Conservation (phyloP, 1,140 invertebrate species). For the Drosophila teissieri region DNA sequence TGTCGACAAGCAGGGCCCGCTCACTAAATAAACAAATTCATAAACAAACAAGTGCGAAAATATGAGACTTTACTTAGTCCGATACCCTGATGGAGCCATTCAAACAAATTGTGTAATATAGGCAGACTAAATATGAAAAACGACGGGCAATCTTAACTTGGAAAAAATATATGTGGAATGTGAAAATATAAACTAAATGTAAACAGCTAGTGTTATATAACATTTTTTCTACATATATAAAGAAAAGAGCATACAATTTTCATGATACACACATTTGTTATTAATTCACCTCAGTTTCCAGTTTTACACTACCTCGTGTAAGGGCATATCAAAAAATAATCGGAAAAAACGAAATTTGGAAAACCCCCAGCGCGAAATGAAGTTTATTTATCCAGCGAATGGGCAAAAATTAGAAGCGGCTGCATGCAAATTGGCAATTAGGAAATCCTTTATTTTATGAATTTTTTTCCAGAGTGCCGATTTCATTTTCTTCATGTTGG, state of each 20-base stretch:
- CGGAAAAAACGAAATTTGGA: conserved; percentile 11
- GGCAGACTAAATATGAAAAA: neutral
- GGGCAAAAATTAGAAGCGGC: conserved; percentile 77
- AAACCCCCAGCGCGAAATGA: conserved; percentile 56
- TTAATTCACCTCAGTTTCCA: neutral
- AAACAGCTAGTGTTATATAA: too few relatives aligned
- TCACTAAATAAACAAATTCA: conserved; percentile 74
- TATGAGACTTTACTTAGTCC: conserved; percentile 26
- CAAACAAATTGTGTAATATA: conserved; percentile 34
- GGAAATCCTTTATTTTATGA: conserved; percentile 80
- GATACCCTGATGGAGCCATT: conserved; percentile 42
- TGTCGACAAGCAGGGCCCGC: conserved; percentile 45
- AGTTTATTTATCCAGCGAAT: conserved; percentile 78
- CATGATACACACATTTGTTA: too few relatives aligned
- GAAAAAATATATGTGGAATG: too few relatives aligned
- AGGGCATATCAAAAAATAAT: conserved; percentile 13
- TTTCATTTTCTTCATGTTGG: conserved; percentile 65
- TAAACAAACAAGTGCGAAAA: conserved; percentile 55
- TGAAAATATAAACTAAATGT: too few relatives aligned
- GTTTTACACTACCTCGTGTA: neutral
- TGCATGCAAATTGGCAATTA: conserved; percentile 81
- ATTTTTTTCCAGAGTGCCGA: conserved; percentile 62
- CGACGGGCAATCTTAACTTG: too few relatives aligned
- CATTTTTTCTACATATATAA: too few relatives aligned
- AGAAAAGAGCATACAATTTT: too few relatives aligned